Percentiles rank a stretch among this genome's conserved stretches.
Conservation (phyloP, 30 jellyfish, hydroid and myxozoan species). For the Cassiopea xamachana region DNA sequence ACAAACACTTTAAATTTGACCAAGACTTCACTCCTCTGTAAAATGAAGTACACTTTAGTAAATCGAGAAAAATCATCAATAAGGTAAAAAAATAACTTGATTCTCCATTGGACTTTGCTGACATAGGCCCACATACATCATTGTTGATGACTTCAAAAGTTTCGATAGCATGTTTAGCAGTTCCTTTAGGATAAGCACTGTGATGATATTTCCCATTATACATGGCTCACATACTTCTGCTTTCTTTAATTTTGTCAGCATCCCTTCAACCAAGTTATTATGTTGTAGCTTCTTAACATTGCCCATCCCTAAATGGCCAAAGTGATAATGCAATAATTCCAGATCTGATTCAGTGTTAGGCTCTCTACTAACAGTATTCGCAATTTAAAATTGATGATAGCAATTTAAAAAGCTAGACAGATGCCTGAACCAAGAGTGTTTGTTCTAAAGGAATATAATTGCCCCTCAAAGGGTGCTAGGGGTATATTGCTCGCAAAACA, state of each 20-base stretch:
- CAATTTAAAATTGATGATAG: not conserved
- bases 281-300: slow-evolving; percentile 30
- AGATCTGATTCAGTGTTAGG: slow-evolving; percentile 21
- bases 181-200: slow-evolving; percentile 45
- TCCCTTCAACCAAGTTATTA: slow-evolving; percentile 55
- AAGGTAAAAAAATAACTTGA: slow-evolving; percentile 42
- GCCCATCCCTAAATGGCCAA: slow-evolving; percentile 60
- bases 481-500: too few species aligned
- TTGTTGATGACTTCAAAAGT: slow-evolving; percentile 37
- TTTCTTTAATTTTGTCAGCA: slow-evolving; percentile 19
- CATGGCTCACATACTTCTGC: slow-evolving; percentile 33
- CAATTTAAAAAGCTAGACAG: slow-evolving; percentile 35
- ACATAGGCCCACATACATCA: slow-evolving; percentile 53
- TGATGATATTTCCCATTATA: slow-evolving; percentile 59
- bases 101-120: slow-evolving; percentile 34
- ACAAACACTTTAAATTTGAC: slow-evolving; percentile 32
- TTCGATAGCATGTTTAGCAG: slow-evolving; percentile 21
- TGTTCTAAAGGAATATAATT: too few species aligned
- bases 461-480: too few species aligned
- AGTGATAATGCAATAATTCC: slow-evolving; percentile 62
- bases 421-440: slow-evolving; percentile 32
- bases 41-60: slow-evolving; percentile 36
- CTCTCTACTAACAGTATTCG: slow-evolving; percentile 34
- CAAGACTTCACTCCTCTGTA: slow-evolving; percentile 15
- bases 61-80: slow-evolving; percentile 59